A percentile compares a stretch with the other conserved stretches of the same genome.
Conservation (phyloP, 2,888 invertebrate species). For the Oligia strigilis region DNA sequence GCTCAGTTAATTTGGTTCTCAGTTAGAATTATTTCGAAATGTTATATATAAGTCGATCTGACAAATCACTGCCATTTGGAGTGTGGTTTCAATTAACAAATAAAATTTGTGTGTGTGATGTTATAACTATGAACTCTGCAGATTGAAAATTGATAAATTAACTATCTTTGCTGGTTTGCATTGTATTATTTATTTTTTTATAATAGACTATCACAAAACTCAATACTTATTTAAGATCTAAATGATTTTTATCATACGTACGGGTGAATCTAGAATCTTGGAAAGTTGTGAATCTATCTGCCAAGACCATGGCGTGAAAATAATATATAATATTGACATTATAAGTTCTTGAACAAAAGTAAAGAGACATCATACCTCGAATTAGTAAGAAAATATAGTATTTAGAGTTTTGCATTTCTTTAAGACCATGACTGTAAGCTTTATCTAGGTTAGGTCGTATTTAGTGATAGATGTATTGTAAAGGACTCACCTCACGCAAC, state of each 20-base stretch:
- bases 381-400: slow-evolving; percentile 23
- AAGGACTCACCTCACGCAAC: slow-evolving; percentile 32
- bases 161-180: not conserved
- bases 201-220: not conserved
- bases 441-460: slow-evolving; percentile 77
- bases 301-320: not conserved
- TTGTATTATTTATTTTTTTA: not conserved
- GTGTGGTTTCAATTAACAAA: not conserved
- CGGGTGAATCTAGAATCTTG: not conserved
- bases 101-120: not conserved
- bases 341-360: slow-evolving; percentile 18
- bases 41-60: not conserved
- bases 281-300: slow-evolving; percentile 10
- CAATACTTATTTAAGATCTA: not conserved
- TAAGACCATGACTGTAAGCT: slow-evolving; percentile 81
- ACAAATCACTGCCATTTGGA: not conserved
- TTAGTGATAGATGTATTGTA: slow-evolving; percentile 56
- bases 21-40: not conserved
- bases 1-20: slow-evolving; percentile 8
- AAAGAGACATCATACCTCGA: slow-evolving; percentile 11
- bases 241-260: not conserved
- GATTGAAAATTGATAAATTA: not conserved
- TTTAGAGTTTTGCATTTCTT: slow-evolving; percentile 63
- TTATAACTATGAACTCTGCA: slow-evolving; percentile 1
- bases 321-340: not conserved